Percentiles rank a stretch among this genome's conserved stretches.
These are phyloP conservation scores for Cyphomyrmex costatus DNA, from an alignment of 1,140 invertebrate species.

Conservation along the genomic window DNA sequence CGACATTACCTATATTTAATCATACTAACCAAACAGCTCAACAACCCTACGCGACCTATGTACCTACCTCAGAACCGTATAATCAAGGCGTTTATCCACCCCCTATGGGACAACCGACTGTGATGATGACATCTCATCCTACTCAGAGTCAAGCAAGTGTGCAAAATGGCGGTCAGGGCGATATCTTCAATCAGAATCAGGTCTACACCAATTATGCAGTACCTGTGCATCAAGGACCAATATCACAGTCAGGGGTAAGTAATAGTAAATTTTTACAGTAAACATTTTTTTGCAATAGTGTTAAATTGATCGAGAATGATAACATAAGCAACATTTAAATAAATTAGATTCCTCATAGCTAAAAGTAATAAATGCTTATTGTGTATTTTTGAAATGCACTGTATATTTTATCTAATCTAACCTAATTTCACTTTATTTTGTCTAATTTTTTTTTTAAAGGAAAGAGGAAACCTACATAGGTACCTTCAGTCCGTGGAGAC, in stretches of 20 bases:
- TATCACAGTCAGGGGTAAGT: slow-evolving; percentile 78
- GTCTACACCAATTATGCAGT: slow-evolving; percentile 83
- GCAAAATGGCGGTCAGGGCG: slow-evolving; percentile 75
- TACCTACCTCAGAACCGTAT: slow-evolving; percentile 82
- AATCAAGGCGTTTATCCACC: slow-evolving; percentile 80
- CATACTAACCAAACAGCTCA: slow-evolving; percentile 78
- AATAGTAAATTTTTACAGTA: too few species aligned
- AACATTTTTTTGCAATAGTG: background rate
- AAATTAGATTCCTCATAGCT: too few species aligned
- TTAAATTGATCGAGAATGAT: too few species aligned
- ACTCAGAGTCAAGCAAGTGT: slow-evolving; percentile 76
- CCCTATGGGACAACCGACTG: slow-evolving; percentile 78
- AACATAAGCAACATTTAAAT: too few species aligned
- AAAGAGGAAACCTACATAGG: too few species aligned
- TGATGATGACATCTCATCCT: slow-evolving; percentile 81
- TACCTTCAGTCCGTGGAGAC: too few species aligned
- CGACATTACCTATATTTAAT: slow-evolving; percentile 77
- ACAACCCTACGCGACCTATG: slow-evolving; percentile 79
- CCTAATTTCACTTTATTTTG: too few species aligned
- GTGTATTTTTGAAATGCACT: too few species aligned
- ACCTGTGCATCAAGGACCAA: slow-evolving; percentile 81
- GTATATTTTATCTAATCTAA: too few species aligned
- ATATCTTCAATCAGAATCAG: slow-evolving; percentile 83
- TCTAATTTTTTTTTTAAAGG: too few species aligned
- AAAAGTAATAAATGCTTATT: too few species aligned